phyloP scores from a whole-genome alignment of 2,888 invertebrate species.

The Rotaria sp. region DNA sequence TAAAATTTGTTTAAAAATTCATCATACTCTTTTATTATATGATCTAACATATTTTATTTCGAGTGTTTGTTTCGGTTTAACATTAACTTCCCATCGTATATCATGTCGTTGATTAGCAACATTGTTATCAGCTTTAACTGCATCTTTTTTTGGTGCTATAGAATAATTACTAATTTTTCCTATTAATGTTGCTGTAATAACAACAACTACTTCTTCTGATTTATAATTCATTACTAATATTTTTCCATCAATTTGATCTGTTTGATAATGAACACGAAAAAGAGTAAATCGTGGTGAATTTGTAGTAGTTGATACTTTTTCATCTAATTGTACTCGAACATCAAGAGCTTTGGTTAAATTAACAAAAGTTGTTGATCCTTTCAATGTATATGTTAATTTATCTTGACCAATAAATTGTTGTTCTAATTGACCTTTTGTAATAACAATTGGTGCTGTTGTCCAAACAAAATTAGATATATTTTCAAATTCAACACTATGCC shows the following conservation, averaged over 20 bases:
- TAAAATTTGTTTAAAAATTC: no score
- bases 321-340: not conserved
- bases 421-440: not conserved
- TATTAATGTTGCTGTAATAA: not conserved
- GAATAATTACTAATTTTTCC: not conserved
- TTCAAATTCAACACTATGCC: constrained; percentile 24
- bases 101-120: not conserved
- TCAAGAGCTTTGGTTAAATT: constrained; percentile 20
- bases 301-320: not conserved
- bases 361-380: constrained; percentile 12
- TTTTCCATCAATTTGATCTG: not conserved
- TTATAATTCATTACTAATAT: not conserved
- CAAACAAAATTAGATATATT: not conserved
- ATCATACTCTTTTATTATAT: not conserved
- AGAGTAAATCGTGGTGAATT: not conserved
- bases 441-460: not conserved
- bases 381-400: not conserved
- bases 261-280: not conserved
- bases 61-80: constrained; percentile 8
- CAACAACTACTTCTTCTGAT: not conserved
- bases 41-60: not conserved
- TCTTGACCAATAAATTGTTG: constrained; percentile 25
- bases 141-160: not conserved
- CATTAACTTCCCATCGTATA: not conserved
- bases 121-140: not conserved